Evolutionary conservation across 2,797 vertebrate species (phyloP), one percentile per base, ranked within the genome.

Genomic region (Phrynocephalus guinanensis): DNA sequence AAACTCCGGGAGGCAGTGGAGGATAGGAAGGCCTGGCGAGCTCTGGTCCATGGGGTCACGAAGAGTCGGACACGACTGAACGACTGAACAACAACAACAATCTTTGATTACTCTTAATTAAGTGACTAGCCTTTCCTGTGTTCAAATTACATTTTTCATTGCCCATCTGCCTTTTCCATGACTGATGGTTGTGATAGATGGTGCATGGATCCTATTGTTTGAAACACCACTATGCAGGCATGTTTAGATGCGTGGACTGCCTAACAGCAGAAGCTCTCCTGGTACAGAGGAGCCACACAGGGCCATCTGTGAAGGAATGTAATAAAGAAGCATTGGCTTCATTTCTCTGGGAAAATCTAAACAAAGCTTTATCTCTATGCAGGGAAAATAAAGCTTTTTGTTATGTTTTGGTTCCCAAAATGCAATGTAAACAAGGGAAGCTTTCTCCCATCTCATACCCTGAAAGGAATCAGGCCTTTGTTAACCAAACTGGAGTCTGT

Each of bases 341-440:
- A 44, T 82, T n/a, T 11, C 70, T 81, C 48, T 22, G 66, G 63
- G 56, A 44, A 11, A 6, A 48, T 24, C 67, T 28, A 52, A 56
- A 77, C 82, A 83, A 77, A 77, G 60, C 52, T 6, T n/a, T 30
- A 72, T 63, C 67, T 76, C 83, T 48, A 81, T 13, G 30, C 38
- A 52, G 68, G 66, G 72, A 75, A n/a, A 86, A 76, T 79, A 70
- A 87, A 80, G 68, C 76, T 56, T 16, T 38, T n/a, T 79, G 13
- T 72, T 63, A 11, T 72, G 22, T 8, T 68, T 20, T 66, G 26
- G 79, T 82, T 82, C 82, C 72, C 33, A 63, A 50, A 79, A 82
- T 28, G n/a, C 73, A 38, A 2, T 52, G 30, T 6, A 48, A 83
- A 77, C 33, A 83, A 71, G 18, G 10, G 1, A 20, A 6, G n/a